These are phyloP conservation scores for Dendrocopos noguchii DNA, from an alignment of 2,113 vertebrate genomes.

Conservation along the genomic window DNA sequence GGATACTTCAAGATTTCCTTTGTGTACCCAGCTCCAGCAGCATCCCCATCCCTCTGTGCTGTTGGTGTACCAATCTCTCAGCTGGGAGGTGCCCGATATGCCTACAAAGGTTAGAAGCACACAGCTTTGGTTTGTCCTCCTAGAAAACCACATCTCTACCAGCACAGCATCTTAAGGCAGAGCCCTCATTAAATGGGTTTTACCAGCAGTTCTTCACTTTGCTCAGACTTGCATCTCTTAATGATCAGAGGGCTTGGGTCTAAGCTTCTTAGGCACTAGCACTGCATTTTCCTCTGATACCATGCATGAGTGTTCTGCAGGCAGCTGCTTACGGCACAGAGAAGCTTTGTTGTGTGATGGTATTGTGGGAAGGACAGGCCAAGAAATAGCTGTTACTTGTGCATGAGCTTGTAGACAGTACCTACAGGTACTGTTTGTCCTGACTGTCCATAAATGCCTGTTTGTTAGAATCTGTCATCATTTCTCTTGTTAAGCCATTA, in stretches of 20 bases:
- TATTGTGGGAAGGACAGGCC: background rate
- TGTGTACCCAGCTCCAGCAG: background rate
- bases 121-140: accelerated
- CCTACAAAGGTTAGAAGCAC: background rate
- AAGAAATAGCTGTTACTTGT: background rate
- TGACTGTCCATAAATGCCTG: background rate
- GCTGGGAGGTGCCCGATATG: background rate
- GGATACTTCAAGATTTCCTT: background rate
- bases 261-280: too few species aligned
- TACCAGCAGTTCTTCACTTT: background rate
- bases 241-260: background rate
- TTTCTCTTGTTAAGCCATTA: background rate
- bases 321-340: background rate
- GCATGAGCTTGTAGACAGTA: background rate
- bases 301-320: accelerated
- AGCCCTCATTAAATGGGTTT: background rate
- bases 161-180: background rate
- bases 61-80: background rate
- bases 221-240: background rate
- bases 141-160: background rate
- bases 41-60: background rate
- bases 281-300: accelerated
- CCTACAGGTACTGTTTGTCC: background rate
- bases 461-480: background rate
- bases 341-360: background rate